Conservation (phyloP, 2,113 vertebrate genomes). For the Nettapus auritus region DNA sequence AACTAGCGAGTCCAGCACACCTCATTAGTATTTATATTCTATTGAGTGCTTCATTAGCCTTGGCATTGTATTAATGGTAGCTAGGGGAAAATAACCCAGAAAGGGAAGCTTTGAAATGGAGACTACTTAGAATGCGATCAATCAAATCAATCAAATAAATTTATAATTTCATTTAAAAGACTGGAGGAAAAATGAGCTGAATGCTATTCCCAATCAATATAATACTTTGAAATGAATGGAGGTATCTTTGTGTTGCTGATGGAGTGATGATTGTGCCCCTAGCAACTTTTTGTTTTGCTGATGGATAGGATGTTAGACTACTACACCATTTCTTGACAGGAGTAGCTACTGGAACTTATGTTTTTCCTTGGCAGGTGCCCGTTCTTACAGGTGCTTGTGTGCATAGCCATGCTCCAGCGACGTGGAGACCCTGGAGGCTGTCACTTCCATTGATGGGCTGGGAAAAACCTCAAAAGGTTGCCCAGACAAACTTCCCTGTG, state of each 20-base stretch:
- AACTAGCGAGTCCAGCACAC: not conserved
- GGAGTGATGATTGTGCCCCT: fast-evolving
- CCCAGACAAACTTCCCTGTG: not conserved
- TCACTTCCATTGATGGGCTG: not conserved
- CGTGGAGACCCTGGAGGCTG: fast-evolving
- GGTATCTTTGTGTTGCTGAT: not conserved
- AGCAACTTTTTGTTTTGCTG: not conserved
- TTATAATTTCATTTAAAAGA: not conserved
- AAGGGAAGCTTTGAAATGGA: slow-evolving; percentile 25
- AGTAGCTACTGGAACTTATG: not conserved
- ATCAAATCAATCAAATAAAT: slow-evolving; percentile 30
- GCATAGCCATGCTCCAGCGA: fast-evolving
- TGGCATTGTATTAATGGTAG: slow-evolving; percentile 25
- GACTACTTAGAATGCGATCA: slow-evolving; percentile 8
- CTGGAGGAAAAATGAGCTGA: not conserved
- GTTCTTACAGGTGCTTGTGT: not conserved
- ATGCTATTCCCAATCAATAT: not conserved
- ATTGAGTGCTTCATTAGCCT: slow-evolving; percentile 38
- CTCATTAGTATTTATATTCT: slow-evolving; percentile 42
- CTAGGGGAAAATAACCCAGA: slow-evolving; percentile 5
- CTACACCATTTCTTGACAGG: not conserved
- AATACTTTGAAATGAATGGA: not conserved
- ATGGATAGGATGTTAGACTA: not conserved
- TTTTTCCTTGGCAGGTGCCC: not conserved
- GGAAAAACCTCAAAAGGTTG: not conserved